phyloP scores from a whole-genome alignment of 2,113 vertebrate species.

The Tretioscincus oriximinensis region DNA sequence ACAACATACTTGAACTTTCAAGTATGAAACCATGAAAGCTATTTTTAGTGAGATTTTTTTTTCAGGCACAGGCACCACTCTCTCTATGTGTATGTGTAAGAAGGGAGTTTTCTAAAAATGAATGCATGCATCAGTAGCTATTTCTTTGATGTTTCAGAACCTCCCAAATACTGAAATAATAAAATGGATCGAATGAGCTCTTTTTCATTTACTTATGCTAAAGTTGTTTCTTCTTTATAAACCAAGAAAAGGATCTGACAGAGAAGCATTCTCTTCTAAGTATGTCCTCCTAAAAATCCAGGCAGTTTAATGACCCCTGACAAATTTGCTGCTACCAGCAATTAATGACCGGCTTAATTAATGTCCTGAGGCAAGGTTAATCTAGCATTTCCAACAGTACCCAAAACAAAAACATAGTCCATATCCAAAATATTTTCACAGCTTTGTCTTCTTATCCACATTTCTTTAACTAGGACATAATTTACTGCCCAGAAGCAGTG shows the following conservation, averaged over 20 bases:
- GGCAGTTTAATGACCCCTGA: conserved; percentile 63
- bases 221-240: conserved; percentile 36
- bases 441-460: conserved; percentile 51
- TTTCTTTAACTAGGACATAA: conserved; percentile 59
- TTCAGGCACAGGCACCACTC: conserved; percentile 27
- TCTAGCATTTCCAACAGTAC: conserved; percentile 58
- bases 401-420: conserved; percentile 58
- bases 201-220: conserved; percentile 38
- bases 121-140: conserved; percentile 21
- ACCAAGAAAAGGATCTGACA: conserved; percentile 51
- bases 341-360: conserved; percentile 75
- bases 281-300: conserved; percentile 54
- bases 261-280: conserved; percentile 48
- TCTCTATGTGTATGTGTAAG: too few relatives aligned
- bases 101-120: conserved; percentile 35
- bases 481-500: conserved; percentile 55
- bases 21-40: conserved; percentile 41
- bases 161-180: neutral
- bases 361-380: conserved; percentile 70
- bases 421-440: conserved; percentile 57
- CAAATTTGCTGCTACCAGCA: conserved; percentile 69
- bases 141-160: conserved; percentile 45
- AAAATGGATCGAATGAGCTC: conserved; percentile 13
- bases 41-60: conserved; percentile 42
- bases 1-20: conserved; percentile 25